These are phyloP conservation scores for Mormyrus hasselquistii DNA, from an alignment of 2,797 vertebrate species.

Conservation along the genomic window DNA sequence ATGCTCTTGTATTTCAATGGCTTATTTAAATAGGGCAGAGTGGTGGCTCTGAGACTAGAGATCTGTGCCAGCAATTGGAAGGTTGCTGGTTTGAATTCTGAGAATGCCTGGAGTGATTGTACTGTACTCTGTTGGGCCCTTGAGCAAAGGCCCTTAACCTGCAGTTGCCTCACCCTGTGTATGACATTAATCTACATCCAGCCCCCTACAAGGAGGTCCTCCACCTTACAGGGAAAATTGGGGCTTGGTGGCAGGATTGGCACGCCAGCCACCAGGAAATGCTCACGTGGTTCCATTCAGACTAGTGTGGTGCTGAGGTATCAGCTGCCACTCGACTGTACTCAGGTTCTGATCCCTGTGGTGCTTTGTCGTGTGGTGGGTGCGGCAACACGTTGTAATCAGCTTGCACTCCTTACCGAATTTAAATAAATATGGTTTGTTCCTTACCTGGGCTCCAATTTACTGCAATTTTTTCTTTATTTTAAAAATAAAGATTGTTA, in stretches of 20 bases:
- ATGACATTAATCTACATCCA: not conserved
- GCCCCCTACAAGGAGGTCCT: not conserved
- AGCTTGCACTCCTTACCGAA: not conserved
- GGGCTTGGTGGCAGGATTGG: not conserved
- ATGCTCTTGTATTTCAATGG: not conserved
- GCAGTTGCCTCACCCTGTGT: not conserved
- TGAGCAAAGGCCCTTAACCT: not conserved
- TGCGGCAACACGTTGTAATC: not conserved
- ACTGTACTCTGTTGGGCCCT: not conserved
- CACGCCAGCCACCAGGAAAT: not conserved
- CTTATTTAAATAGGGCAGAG: not conserved
- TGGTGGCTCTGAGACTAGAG: not conserved
- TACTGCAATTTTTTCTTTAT: not conserved
- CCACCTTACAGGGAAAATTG: not conserved
- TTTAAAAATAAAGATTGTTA: not conserved
- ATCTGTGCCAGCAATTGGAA: not conserved
- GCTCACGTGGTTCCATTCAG: not conserved
- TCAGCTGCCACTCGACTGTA: not conserved
- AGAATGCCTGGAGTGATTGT: not conserved
- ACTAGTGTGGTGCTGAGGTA: not conserved
- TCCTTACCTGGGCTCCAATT: not conserved
- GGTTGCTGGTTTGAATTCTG: not conserved
- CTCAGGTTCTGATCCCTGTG: not conserved
- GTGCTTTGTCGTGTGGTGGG: not conserved
- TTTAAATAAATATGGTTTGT: not conserved